These are phyloP conservation scores for Odiellus spinosus DNA, from an alignment of 2,888 invertebrate genomes.

Conservation along the genomic window DNA sequence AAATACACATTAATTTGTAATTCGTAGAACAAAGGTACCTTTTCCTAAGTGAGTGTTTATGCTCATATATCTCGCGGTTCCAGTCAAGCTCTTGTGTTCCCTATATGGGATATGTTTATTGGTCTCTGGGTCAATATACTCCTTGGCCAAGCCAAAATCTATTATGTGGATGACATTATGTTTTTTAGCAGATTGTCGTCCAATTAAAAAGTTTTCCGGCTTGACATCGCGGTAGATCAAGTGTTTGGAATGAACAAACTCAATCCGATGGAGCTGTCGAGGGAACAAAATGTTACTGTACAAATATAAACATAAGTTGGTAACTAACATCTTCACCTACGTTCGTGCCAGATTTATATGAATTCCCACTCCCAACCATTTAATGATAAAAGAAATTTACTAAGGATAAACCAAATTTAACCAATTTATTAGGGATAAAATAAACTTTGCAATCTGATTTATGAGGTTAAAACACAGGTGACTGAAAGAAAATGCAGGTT, in stretches of 20 bases:
- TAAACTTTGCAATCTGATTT: too few species aligned
- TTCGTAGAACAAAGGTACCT: conserved; percentile 10
- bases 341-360: too few species aligned
- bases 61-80: conserved; percentile 99
- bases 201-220: conserved; percentile 99
- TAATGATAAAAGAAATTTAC: too few species aligned
- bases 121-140: conserved; percentile 99
- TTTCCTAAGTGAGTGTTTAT: conserved; percentile 98
- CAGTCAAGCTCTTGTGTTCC: conserved; percentile 99
- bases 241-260: conserved; percentile 98
- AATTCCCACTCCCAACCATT: too few species aligned
- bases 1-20: background rate
- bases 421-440: too few species aligned
- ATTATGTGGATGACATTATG: conserved; percentile 99
- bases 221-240: conserved; percentile 99
- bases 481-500: too few species aligned
- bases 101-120: conserved; percentile 99
- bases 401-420: too few species aligned
- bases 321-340: too few species aligned
- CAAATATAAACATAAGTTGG: too few species aligned
- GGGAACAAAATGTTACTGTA: too few species aligned
- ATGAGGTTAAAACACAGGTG: too few species aligned
- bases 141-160: conserved; percentile 99
- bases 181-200: conserved; percentile 88
- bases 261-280: conserved; percentile 94